Conservation (phyloP, 2,888 invertebrate species). For the Lymantria dispar region DNA sequence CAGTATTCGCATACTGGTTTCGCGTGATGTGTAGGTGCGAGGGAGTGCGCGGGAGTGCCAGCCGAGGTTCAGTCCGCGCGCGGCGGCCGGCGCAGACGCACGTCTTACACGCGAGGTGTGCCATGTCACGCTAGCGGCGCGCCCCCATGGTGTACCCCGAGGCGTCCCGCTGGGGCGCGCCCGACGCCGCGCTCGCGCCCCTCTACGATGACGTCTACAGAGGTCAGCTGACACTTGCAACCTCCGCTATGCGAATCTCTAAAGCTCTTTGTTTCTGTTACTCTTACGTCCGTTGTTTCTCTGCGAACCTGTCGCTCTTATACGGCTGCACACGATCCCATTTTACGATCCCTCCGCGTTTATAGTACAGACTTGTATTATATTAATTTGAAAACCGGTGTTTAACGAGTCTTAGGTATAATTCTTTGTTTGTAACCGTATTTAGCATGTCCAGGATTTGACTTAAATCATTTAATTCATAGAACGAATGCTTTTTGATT, state of each 20-base stretch:
- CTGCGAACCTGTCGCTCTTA: slow-evolving; percentile 35
- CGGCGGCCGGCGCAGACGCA: slow-evolving; percentile 69
- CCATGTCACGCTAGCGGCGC: slow-evolving; percentile 66
- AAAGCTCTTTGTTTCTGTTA: slow-evolving; percentile 49
- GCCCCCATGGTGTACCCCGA: slow-evolving; percentile 85
- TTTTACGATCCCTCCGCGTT: slow-evolving; percentile 21
- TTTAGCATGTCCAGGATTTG: slow-evolving; percentile 9
- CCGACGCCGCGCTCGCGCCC: slow-evolving; percentile 84
- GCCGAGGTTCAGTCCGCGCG: slow-evolving; percentile 61
- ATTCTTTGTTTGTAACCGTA: slow-evolving; percentile 18
- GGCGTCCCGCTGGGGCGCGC: slow-evolving; percentile 83
- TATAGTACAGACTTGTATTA: slow-evolving; percentile 17
- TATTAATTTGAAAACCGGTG: slow-evolving; percentile 17
- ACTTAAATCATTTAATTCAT: slow-evolving; percentile 6
- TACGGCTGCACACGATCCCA: slow-evolving; percentile 12
- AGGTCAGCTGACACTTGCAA: slow-evolving; percentile 78
- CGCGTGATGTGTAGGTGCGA: slow-evolving; percentile 16
- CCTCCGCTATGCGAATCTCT: slow-evolving; percentile 36
- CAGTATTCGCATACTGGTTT: slow-evolving; percentile 9
- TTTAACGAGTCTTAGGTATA: slow-evolving; percentile 16
- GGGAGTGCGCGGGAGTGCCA: slow-evolving; percentile 25
- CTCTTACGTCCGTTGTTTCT: slow-evolving; percentile 9
- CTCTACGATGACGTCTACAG: slow-evolving; percentile 86
- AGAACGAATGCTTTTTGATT: neutral
- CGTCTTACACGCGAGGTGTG: slow-evolving; percentile 52